phyloP scores from a whole-genome alignment of 2,113 vertebrate genomes.

The Psophia crepitans region DNA sequence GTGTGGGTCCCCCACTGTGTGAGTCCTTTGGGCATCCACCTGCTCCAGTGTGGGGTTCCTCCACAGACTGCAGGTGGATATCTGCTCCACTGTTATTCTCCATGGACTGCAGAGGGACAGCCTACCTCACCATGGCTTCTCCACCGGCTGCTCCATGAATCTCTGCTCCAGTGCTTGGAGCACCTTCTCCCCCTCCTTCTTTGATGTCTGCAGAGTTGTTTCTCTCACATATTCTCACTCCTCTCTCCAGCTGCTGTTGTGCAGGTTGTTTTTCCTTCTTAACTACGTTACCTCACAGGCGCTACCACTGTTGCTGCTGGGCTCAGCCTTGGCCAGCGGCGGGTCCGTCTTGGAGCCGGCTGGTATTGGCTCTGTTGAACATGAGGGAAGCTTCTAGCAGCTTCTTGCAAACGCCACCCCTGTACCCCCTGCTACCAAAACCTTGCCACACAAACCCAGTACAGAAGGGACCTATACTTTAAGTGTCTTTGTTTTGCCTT shows the following conservation, averaged over 20 bases:
- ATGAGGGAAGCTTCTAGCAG: not conserved
- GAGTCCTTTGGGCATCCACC: not conserved
- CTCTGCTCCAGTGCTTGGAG: too few species aligned
- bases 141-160: too few species aligned
- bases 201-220: too few species aligned
- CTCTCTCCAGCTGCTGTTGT: not conserved
- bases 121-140: too few species aligned
- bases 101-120: too few species aligned
- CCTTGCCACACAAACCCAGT: not conserved
- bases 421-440: too few species aligned
- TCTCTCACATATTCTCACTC: not conserved
- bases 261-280: not conserved
- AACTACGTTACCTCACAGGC: not conserved
- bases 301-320: not conserved
- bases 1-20: not conserved
- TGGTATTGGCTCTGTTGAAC: not conserved
- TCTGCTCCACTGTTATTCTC: too few species aligned
- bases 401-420: too few species aligned
- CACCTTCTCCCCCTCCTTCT: too few species aligned
- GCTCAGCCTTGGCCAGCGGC: accelerated
- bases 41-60: not conserved
- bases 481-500: not conserved
- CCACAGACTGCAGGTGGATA: not conserved
- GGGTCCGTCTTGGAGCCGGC: not conserved
- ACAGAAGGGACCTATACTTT: not conserved